Conservation (phyloP, 2,888 invertebrate species). For the Mimas tiliae region DNA sequence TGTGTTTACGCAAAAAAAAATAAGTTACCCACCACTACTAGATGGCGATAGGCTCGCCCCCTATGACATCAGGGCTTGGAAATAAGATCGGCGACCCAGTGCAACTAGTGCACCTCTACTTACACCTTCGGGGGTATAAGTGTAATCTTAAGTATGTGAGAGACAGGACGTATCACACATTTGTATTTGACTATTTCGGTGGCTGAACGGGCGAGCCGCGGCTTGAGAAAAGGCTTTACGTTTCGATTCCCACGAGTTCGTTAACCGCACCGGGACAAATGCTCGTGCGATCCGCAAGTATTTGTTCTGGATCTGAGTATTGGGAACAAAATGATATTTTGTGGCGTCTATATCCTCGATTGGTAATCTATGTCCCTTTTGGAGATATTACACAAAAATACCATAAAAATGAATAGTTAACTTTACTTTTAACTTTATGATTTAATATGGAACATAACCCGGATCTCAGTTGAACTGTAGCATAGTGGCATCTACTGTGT, state of each 20-base stretch:
- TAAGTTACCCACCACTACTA: too few species aligned
- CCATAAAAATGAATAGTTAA: too few species aligned
- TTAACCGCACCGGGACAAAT: slow-evolving; percentile 11
- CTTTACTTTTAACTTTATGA: not conserved
- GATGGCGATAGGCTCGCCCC: too few species aligned
- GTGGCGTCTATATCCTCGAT: not conserved
- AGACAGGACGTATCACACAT: not conserved
- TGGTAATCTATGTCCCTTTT: too few species aligned
- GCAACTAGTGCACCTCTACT: too few species aligned
- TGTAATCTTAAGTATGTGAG: too few species aligned
- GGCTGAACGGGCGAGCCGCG: not conserved
- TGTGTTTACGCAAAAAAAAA: too few species aligned
- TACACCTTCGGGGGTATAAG: too few species aligned
- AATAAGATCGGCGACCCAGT: too few species aligned
- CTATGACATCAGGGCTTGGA: too few species aligned
- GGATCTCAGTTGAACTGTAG: not conserved
- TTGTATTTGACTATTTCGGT: not conserved
- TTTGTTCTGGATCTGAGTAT: not conserved
- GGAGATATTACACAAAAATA: too few species aligned
- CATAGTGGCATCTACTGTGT: not conserved
- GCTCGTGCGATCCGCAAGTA: not conserved
- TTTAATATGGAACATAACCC: not conserved
- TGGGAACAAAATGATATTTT: not conserved
- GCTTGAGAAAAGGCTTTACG: slow-evolving; percentile 3
- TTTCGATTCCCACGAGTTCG: slow-evolving; percentile 3